Conservation (phyloP, 2,797 vertebrate genomes). For the Periparus ater region DNA sequence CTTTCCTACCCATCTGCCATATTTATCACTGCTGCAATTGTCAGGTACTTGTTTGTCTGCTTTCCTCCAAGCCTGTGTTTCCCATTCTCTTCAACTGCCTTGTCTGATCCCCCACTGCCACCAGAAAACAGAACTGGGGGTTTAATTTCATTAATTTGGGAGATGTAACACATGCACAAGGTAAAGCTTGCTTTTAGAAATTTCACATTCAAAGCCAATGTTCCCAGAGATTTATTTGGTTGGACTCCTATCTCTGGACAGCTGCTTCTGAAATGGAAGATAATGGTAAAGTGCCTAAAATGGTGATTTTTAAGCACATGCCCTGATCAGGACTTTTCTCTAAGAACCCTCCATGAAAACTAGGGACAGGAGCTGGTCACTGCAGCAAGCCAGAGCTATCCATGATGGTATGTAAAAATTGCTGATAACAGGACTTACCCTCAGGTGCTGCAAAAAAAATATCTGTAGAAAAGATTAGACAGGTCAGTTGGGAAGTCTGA, state of each 20-base stretch:
- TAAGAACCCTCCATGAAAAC: background rate
- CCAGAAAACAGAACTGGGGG: background rate
- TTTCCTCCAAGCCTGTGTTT: background rate
- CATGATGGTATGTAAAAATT: background rate
- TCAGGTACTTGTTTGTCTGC: background rate
- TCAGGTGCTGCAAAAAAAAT: background rate
- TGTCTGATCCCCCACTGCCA: background rate
- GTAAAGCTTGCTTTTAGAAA: background rate
- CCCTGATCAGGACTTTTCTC: background rate
- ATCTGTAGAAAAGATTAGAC: background rate
- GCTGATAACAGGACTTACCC: background rate
- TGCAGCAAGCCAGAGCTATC: background rate
- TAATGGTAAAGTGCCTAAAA: background rate
- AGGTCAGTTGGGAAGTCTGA: background rate
- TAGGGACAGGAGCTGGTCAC: background rate
- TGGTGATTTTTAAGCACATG: fast-evolving
- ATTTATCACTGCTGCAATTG: background rate
- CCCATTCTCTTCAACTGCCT: background rate
- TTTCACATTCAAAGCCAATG: background rate
- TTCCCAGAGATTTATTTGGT: background rate
- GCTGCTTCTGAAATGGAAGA: background rate
- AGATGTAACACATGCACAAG: background rate
- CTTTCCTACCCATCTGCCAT: background rate
- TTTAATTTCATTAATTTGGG: background rate
- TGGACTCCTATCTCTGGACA: background rate